These are phyloP conservation scores for Phrynosoma platyrhinos DNA, from an alignment of 2,113 vertebrate species.

Conservation along the genomic window DNA sequence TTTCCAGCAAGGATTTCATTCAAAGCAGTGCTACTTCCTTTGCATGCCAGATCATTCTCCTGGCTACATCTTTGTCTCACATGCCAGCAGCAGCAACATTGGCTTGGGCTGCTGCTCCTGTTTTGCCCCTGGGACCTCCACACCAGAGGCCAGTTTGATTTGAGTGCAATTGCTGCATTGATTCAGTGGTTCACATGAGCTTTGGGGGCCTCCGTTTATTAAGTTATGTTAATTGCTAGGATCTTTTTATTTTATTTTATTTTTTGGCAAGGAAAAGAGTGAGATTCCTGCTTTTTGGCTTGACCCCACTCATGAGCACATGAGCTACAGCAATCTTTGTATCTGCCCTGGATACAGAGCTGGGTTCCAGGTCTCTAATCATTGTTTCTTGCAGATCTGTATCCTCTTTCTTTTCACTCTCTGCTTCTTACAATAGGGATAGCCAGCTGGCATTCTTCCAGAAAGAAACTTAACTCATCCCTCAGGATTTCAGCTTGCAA, in stretches of 20 bases:
- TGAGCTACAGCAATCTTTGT: too few relatives aligned
- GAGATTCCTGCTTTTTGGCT: too few relatives aligned
- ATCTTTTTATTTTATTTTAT: not conserved
- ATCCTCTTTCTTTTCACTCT: too few relatives aligned
- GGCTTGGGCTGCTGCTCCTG: not conserved
- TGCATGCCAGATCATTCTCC: constrained; percentile 31
- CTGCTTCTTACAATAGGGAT: too few relatives aligned
- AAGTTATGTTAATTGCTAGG: not conserved
- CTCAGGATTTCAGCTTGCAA: too few relatives aligned
- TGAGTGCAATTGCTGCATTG: constrained; percentile 19
- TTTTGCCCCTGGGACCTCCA: constrained; percentile 56
- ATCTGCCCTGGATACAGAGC: too few relatives aligned
- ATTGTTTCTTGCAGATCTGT: too few relatives aligned
- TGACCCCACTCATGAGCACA: too few relatives aligned
- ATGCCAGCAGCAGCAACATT: constrained; percentile 11
- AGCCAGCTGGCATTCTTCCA: too few relatives aligned
- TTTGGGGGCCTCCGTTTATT: constrained; percentile 19
- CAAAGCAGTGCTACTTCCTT: constrained; percentile 33
- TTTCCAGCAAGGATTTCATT: constrained; percentile 32
- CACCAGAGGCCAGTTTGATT: constrained; percentile 17
- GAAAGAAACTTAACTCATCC: too few relatives aligned
- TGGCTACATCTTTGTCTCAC: not conserved
- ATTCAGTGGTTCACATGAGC: constrained; percentile 34
- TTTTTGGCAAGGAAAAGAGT: too few relatives aligned
- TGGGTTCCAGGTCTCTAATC: too few relatives aligned